A percentile compares a stretch with the other conserved stretches of the same genome.
phyloP scores from a whole-genome alignment of 2,888 invertebrate species.

The Argyra leucocephala region DNA sequence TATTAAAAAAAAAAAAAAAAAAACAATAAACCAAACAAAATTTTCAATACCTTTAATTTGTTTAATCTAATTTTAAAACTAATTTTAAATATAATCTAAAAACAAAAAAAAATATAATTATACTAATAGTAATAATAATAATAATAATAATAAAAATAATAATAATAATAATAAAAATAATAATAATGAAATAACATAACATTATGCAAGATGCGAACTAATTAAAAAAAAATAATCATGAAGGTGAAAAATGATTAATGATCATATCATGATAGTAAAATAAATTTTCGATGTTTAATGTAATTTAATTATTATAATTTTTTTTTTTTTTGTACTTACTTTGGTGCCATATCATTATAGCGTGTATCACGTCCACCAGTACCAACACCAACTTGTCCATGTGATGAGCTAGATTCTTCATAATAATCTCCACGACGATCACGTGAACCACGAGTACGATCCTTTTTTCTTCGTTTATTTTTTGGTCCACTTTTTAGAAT shows the following conservation, averaged over 20 bases:
- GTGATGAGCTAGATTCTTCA: slow-evolving; percentile 43
- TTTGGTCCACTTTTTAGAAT: slow-evolving; percentile 38
- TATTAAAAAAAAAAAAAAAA: neutral
- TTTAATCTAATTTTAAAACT: too few species aligned
- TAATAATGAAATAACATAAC: too few species aligned
- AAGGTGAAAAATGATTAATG: too few species aligned
- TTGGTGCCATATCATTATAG: slow-evolving; percentile 79
- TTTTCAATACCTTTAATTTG: too few species aligned
- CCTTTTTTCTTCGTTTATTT: slow-evolving; percentile 43
- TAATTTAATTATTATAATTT: neutral
- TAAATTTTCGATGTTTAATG: neutral
- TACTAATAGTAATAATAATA: too few species aligned
- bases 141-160: too few species aligned
- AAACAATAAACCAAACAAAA: too few species aligned
- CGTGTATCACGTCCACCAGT: slow-evolving; percentile 56
- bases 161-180: too few species aligned
- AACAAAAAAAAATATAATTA: too few species aligned
- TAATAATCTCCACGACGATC: slow-evolving; percentile 44
- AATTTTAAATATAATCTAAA: too few species aligned
- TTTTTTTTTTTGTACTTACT: slow-evolving; percentile 53
- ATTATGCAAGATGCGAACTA: too few species aligned
- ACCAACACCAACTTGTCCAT: slow-evolving; percentile 45
- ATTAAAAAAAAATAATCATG: too few species aligned
- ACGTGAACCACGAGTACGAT: slow-evolving; percentile 37
- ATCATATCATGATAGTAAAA: neutral